Base-by-base conservation (phyloP, 2,888 invertebrate genomes). In the Pandemis heparana region DNA sequence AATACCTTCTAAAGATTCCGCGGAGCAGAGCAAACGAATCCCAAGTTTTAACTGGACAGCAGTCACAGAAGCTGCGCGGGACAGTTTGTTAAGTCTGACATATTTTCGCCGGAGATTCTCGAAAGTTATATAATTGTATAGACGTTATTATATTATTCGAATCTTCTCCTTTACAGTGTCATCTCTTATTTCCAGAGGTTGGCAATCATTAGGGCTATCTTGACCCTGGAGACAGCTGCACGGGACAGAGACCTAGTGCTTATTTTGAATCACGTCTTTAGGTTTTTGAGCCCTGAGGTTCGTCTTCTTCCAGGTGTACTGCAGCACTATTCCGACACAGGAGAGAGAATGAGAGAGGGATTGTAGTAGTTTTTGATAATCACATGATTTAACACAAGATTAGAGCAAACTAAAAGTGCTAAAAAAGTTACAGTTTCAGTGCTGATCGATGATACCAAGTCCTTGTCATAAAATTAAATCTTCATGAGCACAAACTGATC, bases 1-100 rank as follows among this genome's bases (percentile, higher is more conserved):
- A 74, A 64, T 70, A 56, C 65, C 65, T 51, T 65, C 73, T 64
- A 61, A 70, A 74, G 69, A 70, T 74, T 74, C 69, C 70, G 56
- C 16, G 41, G 38, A 72, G 41, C 63, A 59, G 32, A 51, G 43
- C 51, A 39, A 65, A 65, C 64, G 43, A 61, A 32, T 46, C 41
- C 46, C 43, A 65, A 70, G 68, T 74, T 73, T 70, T 70, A 74
- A 74, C 69, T 70, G 61, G 70, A 70, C 74, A 65, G 23, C 43
- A 43, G 38, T 23, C 69, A 74, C 73, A 69, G 51, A 18, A n/a
- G 14, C 18, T 51, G 51, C 48, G 5, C 12, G 14, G 51, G 18
- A 60, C 74, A 70, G 65, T 43, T 43, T 51, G 65, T 43, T 38
- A 61, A 74, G 56, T 56, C 64, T 62, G 41, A 23, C 14, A 48